Percentiles rank a stretch among this genome's conserved stretches.
These are phyloP conservation scores for Tenrec ecaudatus DNA, from an alignment of 2,113 vertebrate species.

Conservation along the genomic window DNA sequence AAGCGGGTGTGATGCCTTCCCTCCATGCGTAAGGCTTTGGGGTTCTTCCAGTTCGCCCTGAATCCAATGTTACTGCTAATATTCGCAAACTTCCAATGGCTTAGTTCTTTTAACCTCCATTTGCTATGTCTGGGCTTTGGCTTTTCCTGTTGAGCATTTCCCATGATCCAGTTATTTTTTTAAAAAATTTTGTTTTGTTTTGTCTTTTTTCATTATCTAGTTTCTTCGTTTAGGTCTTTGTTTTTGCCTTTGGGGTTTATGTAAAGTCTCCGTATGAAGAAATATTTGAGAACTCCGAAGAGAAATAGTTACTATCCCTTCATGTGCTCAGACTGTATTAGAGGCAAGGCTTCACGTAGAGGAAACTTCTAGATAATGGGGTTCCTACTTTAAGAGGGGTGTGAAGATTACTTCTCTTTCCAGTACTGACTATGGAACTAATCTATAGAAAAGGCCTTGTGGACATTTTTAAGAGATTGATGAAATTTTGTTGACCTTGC, in stretches of 20 bases:
- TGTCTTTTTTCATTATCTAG: no score
- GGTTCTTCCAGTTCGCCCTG: neutral
- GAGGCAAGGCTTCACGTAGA: neutral
- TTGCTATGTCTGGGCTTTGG: neutral
- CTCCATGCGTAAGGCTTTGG: neutral
- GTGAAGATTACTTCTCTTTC: neutral
- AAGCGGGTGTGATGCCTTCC: conserved; percentile 46
- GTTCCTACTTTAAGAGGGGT: conserved; percentile 24
- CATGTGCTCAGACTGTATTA: no score
- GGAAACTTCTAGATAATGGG: neutral
- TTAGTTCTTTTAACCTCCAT: neutral
- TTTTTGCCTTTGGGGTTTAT: neutral
- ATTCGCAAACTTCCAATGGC: neutral
- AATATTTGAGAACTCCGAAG: neutral
- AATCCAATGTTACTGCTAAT: fast-evolving
- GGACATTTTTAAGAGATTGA: neutral
- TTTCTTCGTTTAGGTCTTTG: neutral
- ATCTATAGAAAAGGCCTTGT: neutral
- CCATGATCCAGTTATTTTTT: neutral
- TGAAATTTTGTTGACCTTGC: neutral
- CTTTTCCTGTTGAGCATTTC: neutral
- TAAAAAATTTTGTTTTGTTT: no score
- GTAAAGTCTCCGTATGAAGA: neutral
- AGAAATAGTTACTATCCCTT: conserved; percentile 29
- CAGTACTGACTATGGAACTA: neutral